phyloP scores from a whole-genome alignment of 2,888 invertebrate species.

The Agonopterix heracliana region DNA sequence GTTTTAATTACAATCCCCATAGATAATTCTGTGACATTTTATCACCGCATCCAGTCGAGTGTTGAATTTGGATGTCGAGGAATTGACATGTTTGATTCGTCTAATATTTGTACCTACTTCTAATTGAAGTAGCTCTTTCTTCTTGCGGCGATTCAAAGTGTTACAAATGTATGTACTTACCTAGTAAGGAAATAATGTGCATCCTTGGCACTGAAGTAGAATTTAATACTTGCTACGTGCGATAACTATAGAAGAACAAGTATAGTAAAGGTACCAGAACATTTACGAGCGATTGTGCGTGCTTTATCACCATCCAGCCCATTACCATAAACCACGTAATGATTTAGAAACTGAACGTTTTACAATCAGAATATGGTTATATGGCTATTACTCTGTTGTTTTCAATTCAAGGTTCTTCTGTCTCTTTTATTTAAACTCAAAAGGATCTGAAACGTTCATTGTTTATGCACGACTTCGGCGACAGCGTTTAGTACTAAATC shows the following conservation, averaged over 20 bases:
- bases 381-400: constrained; percentile 20
- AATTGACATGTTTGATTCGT: too few species aligned
- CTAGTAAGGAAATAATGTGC: too few species aligned
- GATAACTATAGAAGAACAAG: constrained; percentile 33
- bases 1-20: constrained; percentile 1
- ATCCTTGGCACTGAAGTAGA: too few species aligned
- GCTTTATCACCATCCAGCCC: constrained; percentile 52
- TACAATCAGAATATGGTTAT: constrained; percentile 25
- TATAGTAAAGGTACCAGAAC: constrained; percentile 32
- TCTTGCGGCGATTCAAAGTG: too few species aligned
- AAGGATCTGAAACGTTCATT: constrained; percentile 2
- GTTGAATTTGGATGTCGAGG: background rate
- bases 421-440: constrained; percentile 12
- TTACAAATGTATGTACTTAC: too few species aligned
- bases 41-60: background rate
- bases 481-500: too few species aligned
- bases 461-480: background rate
- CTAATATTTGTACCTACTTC: too few species aligned
- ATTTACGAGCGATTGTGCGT: constrained; percentile 55
- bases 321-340: constrained; percentile 50
- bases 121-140: too few species aligned
- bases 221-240: constrained; percentile 27
- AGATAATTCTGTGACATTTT: background rate
- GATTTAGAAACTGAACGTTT: constrained; percentile 38
- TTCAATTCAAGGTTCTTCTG: constrained; percentile 31